phyloP scores from a whole-genome alignment of 2,888 invertebrate genomes.

The Hetaerina titia region DNA sequence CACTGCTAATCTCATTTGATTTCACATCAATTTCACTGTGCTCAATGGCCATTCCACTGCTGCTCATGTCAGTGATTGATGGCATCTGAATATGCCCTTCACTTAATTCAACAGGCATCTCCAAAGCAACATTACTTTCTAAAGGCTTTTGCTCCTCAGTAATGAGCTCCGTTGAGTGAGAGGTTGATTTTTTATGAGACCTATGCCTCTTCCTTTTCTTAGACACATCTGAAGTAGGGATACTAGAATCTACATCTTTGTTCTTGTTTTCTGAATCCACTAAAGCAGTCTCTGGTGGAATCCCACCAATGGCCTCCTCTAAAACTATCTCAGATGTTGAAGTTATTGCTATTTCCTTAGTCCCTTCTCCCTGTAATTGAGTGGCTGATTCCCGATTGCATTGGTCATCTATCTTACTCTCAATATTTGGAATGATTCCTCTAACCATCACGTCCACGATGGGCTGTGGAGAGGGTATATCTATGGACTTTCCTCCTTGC shows the following conservation, averaged over 20 bases:
- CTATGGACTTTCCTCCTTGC: neutral
- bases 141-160: neutral
- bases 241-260: too few relatives aligned
- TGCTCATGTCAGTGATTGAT: neutral
- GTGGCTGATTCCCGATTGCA: neutral
- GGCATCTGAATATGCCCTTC: neutral
- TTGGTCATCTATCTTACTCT: neutral
- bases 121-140: too few relatives aligned
- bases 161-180: neutral
- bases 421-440: neutral
- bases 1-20: neutral
- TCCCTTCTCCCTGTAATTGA: neutral
- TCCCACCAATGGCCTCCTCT: too few relatives aligned
- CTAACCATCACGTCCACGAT: neutral
- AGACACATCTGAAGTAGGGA: neutral
- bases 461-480: neutral
- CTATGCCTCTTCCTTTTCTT: slow-evolving; percentile 28
- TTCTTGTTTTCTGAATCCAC: too few relatives aligned
- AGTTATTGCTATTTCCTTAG: too few relatives aligned
- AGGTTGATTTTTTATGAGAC: neutral
- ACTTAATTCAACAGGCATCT: neutral
- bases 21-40: neutral
- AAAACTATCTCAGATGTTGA: too few relatives aligned
- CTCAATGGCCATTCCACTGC: neutral
- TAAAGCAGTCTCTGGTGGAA: too few relatives aligned